A percentile compares a stretch with the other conserved stretches of the same genome.
phyloP scores from a whole-genome alignment of 2,797 vertebrate genomes.

The Ispidina picta region DNA sequence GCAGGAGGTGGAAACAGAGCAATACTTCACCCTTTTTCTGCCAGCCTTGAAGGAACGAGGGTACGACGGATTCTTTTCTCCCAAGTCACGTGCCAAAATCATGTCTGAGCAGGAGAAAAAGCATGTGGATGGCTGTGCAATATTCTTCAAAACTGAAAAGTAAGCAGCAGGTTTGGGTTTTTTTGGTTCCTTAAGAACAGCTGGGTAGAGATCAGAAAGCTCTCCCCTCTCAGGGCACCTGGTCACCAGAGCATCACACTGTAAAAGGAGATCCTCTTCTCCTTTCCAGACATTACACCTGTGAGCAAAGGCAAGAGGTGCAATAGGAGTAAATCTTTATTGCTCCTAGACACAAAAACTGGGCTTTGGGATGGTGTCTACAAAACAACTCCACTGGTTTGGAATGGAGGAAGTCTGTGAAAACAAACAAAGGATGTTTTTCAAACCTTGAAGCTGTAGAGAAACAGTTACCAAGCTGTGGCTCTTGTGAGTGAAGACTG shows the following conservation, averaged over 20 bases:
- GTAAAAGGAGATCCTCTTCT: neutral
- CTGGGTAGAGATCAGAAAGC: neutral
- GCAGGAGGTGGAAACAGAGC: constrained; percentile 98
- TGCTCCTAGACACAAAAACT: neutral
- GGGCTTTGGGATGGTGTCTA: fast-evolving
- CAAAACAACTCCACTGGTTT: neutral
- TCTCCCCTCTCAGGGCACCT: neutral
- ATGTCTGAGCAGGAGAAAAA: constrained; percentile 97
- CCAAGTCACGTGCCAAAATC: constrained; percentile 99
- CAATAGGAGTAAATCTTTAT: neutral
- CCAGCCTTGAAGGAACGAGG: constrained; percentile 94
- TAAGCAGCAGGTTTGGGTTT: constrained; percentile 60
- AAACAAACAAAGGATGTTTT: neutral
- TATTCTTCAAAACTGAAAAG: constrained; percentile 99
- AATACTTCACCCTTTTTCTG: constrained; percentile 97
- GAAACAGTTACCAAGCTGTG: neutral
- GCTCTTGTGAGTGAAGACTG: neutral
- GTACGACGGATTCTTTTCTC: constrained; percentile 97
- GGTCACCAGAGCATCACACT: neutral
- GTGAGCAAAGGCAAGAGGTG: too few species aligned
- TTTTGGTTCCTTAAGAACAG: neutral
- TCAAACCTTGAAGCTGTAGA: neutral
- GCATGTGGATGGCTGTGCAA: constrained; percentile 96
- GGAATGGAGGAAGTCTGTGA: neutral
- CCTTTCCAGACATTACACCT: neutral